A percentile compares a stretch with the other conserved stretches of the same genome.
Conservation (phyloP, 2,113 vertebrate species). For the Paratilapia polleni region DNA sequence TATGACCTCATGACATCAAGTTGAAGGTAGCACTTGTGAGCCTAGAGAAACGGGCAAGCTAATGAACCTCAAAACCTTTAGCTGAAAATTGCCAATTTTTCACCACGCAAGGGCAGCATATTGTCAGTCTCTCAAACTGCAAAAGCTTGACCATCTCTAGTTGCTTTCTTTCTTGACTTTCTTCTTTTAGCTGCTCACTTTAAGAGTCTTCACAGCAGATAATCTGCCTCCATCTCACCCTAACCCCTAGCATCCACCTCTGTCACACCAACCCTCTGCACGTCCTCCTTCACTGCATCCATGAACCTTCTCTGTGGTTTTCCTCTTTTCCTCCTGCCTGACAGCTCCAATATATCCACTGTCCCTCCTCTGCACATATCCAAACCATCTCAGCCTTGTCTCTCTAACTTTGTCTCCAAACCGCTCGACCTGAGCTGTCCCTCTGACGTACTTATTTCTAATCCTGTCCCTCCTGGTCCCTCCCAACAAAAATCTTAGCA, state of each 20-base stretch:
- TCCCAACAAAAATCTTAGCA: too few relatives aligned
- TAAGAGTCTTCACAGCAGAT: background rate
- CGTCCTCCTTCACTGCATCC: too few relatives aligned
- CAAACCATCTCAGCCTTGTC: background rate
- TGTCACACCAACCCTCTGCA: too few relatives aligned
- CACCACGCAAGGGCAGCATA: background rate
- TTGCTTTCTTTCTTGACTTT: background rate
- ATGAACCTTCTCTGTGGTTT: too few relatives aligned
- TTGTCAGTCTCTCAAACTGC: background rate
- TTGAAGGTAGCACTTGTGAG: background rate
- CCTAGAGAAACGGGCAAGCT: background rate
- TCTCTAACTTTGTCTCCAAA: background rate
- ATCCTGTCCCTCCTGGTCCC: too few relatives aligned
- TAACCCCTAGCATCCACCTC: background rate
- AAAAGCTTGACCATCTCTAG: background rate
- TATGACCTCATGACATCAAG: conserved; percentile 2
- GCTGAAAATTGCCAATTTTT: background rate
- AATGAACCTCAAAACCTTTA: background rate
- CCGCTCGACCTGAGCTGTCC: too few relatives aligned
- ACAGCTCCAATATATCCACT: background rate
- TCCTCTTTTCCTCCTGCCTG: too few relatives aligned
- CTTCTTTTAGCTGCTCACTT: background rate
- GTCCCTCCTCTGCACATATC: background rate
- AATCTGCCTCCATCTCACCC: background rate
- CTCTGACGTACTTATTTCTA: too few relatives aligned